Conservation (phyloP, 2,888 invertebrate species). For the Agrotis ipsilon region DNA sequence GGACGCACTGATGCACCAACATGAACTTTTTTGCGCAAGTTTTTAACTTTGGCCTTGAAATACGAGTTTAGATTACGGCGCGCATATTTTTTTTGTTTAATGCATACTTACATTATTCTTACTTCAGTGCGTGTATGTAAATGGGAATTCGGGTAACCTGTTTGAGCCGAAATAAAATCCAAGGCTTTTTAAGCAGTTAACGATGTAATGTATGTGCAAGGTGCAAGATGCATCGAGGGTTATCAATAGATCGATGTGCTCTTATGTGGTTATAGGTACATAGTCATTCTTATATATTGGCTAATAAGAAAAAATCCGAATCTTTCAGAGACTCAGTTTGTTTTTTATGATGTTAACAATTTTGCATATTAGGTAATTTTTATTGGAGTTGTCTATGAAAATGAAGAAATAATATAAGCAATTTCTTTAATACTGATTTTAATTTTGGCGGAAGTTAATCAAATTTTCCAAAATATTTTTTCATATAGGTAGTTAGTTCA, state of each 20-base stretch:
- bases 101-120: constrained; percentile 61
- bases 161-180: constrained; percentile 48
- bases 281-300: too few species aligned
- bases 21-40: constrained; percentile 83
- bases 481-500: too few species aligned
- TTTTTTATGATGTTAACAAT: too few species aligned
- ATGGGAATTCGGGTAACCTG: constrained; percentile 55
- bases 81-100: constrained; percentile 72
- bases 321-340: too few species aligned
- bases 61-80: constrained; percentile 89
- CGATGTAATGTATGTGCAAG: constrained; percentile 8
- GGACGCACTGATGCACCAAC: constrained; percentile 88
- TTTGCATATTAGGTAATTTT: too few species aligned
- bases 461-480: too few species aligned
- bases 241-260: constrained; percentile 11
- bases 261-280: too few species aligned
- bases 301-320: too few species aligned
- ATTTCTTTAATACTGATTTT: not conserved
- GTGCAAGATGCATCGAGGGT: constrained; percentile 5
- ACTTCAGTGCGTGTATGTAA: constrained; percentile 55
- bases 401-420: too few species aligned
- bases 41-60: constrained; percentile 89
- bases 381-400: too few species aligned
- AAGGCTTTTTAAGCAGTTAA: constrained; percentile 17
- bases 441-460: not conserved